Percentiles rank a stretch among this genome's conserved stretches.
Conservation (phyloP, 2,113 vertebrate species). For the Platanista minor region DNA sequence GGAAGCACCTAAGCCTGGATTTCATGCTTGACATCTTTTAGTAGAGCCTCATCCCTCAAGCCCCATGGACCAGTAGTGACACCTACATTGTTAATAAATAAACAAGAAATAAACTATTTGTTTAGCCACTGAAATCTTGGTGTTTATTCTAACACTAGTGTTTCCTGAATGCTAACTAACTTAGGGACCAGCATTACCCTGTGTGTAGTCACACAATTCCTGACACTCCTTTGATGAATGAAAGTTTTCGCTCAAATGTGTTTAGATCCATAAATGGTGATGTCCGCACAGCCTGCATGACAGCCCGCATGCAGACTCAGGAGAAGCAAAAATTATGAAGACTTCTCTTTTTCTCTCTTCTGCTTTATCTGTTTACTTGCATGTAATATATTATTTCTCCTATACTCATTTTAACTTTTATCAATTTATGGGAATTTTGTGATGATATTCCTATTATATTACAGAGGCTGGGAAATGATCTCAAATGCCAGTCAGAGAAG, state of each 20-base stretch:
- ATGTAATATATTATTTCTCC: neutral
- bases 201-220: neutral
- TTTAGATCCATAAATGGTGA: neutral
- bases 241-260: neutral
- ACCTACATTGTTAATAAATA: neutral
- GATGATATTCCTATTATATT: neutral
- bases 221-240: neutral
- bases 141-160: neutral
- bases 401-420: neutral
- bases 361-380: neutral
- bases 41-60: neutral
- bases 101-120: neutral
- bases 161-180: neutral
- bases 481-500: neutral
- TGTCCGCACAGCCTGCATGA: neutral
- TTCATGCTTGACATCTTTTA: constrained; percentile 1
- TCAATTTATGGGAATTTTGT: neutral
- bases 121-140: neutral
- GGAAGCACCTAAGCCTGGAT: neutral
- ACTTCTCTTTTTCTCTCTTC: neutral
- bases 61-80: neutral
- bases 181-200: neutral
- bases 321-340: neutral
- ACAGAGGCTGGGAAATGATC: neutral
- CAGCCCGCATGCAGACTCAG: neutral